Percentiles rank a stretch among this genome's conserved stretches.
Conservation (phyloP, 92 coral and sea anemone species). For the Ricordea florida region DNA sequence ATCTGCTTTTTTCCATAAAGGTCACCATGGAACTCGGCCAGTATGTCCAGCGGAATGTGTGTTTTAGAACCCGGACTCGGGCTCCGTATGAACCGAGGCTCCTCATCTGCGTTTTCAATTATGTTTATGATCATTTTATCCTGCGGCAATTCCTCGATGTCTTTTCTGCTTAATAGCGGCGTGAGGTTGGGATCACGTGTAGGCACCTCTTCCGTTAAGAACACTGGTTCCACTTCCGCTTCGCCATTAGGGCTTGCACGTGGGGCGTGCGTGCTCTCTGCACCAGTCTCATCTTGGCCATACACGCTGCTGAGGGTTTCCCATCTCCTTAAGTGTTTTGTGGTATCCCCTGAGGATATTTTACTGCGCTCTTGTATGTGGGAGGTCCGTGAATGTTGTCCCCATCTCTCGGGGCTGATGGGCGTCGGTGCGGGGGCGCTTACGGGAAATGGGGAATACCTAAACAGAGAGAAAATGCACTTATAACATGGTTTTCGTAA, state of each 20-base stretch:
- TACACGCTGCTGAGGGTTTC: conserved; percentile 51
- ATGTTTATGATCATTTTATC: conserved; percentile 55
- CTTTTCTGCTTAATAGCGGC: conserved; percentile 24
- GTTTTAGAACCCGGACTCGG: conserved; percentile 83
- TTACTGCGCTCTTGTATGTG: conserved; percentile 27
- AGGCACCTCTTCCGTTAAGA: conserved; percentile 63
- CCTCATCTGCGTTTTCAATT: conserved; percentile 30
- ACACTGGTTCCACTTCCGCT: conserved; percentile 59
- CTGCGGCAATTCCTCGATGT: conserved; percentile 45
- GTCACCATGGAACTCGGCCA: conserved; percentile 72
- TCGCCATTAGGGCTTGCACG: conserved; percentile 53
- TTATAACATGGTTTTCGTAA: background rate
- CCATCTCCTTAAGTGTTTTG: conserved; percentile 44
- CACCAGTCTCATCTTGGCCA: conserved; percentile 42
- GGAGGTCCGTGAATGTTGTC: conserved; percentile 65
- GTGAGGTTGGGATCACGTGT: conserved; percentile 38
- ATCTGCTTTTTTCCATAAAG: conserved; percentile 49
- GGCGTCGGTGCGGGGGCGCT: conserved; percentile 98
- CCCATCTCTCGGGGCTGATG: conserved; percentile 77
- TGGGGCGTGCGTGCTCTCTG: background rate
- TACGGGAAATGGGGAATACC: conserved; percentile 82
- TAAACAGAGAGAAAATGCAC: background rate
- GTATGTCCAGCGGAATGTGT: conserved; percentile 77
- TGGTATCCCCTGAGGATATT: conserved; percentile 15
- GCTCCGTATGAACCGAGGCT: conserved; percentile 51